Base-by-base conservation (phyloP, 1,140 invertebrate genomes). In the Drosophila sechellia region DNA sequence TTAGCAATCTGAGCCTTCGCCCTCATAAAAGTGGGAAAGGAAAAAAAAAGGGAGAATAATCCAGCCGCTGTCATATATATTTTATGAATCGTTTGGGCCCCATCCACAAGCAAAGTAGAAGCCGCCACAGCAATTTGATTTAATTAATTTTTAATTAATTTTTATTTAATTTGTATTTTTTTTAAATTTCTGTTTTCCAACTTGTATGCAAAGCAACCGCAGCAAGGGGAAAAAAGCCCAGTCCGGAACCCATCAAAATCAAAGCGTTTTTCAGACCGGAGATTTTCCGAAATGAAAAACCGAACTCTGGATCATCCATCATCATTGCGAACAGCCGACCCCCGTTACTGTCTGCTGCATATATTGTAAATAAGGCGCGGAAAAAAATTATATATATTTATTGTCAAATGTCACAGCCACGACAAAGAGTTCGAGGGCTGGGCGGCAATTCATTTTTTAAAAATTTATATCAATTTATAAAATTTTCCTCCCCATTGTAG, bases 391-490 rank as follows among this genome's bases (percentile, higher is more conserved):
- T 54, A 77, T 64, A 61, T 81, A 72, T 83, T 84, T 85, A 77
- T 85, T 86, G 78, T 81, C 69, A 87, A 86, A 86, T 81, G 79
- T 86, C 83, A 86, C 74, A 81, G 81, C 78, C 81, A 81, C 57
- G 45, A 71, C 50, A 50, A 22, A 54, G 43, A 59, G 31, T 45
- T 31, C 13, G 12, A 31, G 50, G 60, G 37, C 15, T 50, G 37
- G 50, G 45, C 31, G 39, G 66, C 69, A 80, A 80, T 85, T 85
- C 69, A 81, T 87, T 87, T 86, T 86, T 86, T 85, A 55, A 65
- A 84, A 84, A 84, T 84, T 72, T 81, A 87, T 87, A 86, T 87
- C 81, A 86, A 86, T 87, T 86, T 86, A 86, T 86, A 83, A 87
- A 81, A 81, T 86, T 46, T 25, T 40, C 65, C 39, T n/a, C 48